Conservation (phyloP, 2,797 vertebrate species). For the Tenualosa thibaudeaui region DNA sequence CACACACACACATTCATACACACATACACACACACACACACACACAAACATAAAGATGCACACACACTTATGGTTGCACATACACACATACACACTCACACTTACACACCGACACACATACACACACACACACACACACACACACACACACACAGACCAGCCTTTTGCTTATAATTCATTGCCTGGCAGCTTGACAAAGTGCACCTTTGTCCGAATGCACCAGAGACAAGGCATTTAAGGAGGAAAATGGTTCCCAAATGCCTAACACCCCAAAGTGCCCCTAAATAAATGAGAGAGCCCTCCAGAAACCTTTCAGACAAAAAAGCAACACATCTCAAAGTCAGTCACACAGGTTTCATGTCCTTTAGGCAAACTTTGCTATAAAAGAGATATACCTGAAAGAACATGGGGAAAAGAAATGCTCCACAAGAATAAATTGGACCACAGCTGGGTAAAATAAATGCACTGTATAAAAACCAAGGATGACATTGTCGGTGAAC, state of each 20-base stretch:
- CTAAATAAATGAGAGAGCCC: not conserved
- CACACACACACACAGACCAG: slow-evolving; percentile 41
- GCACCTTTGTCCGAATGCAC: not conserved
- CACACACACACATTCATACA: no score
- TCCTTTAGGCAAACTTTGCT: no score
- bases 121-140: slow-evolving; percentile 48
- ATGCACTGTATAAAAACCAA: not conserved
- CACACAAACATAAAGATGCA: not conserved
- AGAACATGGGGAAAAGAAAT: no score
- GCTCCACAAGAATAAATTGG: no score
- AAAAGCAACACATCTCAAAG: not conserved
- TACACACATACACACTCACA: no score
- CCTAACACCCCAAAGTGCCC: not conserved
- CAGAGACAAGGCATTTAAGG: not conserved
- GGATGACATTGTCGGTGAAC: not conserved
- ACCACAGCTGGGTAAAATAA: not conserved
- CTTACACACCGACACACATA: no score
- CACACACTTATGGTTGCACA: slow-evolving; percentile 45
- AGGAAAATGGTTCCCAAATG: not conserved
- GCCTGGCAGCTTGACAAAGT: not conserved
- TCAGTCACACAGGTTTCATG: not conserved
- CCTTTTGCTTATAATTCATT: not conserved
- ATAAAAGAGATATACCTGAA: no score
- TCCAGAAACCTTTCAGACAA: not conserved
- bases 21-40: slow-evolving; percentile 55